A percentile compares a stretch with the other conserved stretches of the same genome.
These are phyloP conservation scores for Pemphredon lugubris DNA, from an alignment of 2,888 invertebrate genomes.

Conservation along the genomic window DNA sequence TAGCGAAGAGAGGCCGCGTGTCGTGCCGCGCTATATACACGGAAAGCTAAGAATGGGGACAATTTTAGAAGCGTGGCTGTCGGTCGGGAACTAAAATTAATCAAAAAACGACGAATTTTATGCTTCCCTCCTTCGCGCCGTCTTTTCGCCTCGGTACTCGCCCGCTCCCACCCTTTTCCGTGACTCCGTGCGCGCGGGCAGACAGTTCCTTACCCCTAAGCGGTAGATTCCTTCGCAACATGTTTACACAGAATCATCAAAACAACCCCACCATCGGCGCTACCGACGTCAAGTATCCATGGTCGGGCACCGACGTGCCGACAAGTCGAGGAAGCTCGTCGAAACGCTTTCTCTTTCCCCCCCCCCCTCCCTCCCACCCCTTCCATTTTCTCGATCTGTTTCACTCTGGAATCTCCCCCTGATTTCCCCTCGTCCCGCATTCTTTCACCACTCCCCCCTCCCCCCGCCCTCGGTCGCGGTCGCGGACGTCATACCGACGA, in stretches of 20 bases:
- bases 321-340: constrained; percentile 33
- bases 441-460: too few relatives aligned
- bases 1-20: constrained; percentile 7
- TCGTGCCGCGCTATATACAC: constrained; percentile 45
- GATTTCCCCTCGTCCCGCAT: constrained; percentile 42
- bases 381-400: constrained; percentile 28
- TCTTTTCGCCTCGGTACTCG: constrained; percentile 19
- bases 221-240: constrained; percentile 58
- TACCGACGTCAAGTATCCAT: constrained; percentile 4
- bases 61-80: constrained; percentile 66
- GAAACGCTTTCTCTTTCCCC: constrained; percentile 27
- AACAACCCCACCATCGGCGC: constrained; percentile 53
- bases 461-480: too few relatives aligned
- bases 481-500: constrained; percentile 24
- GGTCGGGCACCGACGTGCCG: constrained; percentile 4
- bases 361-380: constrained; percentile 24
- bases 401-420: constrained; percentile 35
- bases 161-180: constrained; percentile 5
- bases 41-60: constrained; percentile 66
- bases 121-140: constrained; percentile 49
- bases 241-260: constrained; percentile 67
- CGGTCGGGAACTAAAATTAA: constrained; percentile 67
- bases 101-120: constrained; percentile 60
- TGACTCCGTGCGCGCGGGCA: constrained; percentile 12
- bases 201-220: constrained; percentile 46